Conservation (phyloP, 1,140 invertebrate species). For the Hyphantria cunea region DNA sequence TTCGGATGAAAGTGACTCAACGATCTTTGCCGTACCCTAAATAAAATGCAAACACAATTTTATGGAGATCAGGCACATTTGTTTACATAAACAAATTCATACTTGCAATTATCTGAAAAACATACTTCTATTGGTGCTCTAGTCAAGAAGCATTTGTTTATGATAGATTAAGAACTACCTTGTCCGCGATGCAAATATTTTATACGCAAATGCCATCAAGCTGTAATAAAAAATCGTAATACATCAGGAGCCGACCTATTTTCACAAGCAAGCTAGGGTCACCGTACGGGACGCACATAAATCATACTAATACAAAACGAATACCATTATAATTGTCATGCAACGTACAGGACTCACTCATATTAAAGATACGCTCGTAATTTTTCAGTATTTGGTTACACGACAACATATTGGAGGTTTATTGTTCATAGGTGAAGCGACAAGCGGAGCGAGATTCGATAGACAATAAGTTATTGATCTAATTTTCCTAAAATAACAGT, state of each 20-base stretch:
- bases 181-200: background rate
- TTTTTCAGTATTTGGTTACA: constrained; percentile 57
- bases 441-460: constrained; percentile 13
- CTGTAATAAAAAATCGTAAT: constrained; percentile 5
- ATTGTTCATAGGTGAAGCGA: background rate
- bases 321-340: constrained; percentile 27
- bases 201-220: background rate
- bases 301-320: constrained; percentile 20
- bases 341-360: constrained; percentile 27
- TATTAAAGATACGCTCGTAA: constrained; percentile 40
- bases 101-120: too few species aligned
- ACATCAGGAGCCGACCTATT: constrained; percentile 22
- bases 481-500: too few species aligned
- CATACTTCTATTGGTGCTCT: too few species aligned
- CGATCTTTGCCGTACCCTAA: too few species aligned
- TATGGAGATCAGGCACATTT: too few species aligned
- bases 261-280: constrained; percentile 21
- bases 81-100: too few species aligned
- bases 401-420: background rate
- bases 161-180: constrained; percentile 4
- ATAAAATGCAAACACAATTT: too few species aligned
- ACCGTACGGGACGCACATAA: constrained; percentile 12
- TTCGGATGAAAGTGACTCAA: too few species aligned
- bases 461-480: too few species aligned
- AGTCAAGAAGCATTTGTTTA: background rate